Base-by-base conservation (phyloP, 1,140 invertebrate species). In the Centruroides vittatus region DNA sequence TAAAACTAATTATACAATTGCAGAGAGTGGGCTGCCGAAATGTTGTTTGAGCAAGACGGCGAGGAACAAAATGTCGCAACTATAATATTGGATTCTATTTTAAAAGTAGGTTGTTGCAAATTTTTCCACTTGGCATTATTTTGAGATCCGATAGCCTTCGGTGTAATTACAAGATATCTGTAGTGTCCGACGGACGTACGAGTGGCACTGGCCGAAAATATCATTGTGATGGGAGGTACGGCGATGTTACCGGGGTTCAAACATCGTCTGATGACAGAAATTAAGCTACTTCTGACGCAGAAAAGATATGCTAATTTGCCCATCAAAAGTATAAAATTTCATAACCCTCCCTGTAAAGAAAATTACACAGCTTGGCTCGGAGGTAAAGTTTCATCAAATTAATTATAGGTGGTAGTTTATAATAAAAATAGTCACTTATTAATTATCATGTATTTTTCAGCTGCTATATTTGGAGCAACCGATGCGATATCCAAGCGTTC, bases 311-410 rank as follows among this genome's bases (percentile, higher is more conserved):
- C 78, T 9, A 73, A 81, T 0, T 78, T 80, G 63, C 74, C 81
- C 65, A 70, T 88, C 12, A 75, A 80, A 62, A 77, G 73, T n/a
- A 86, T 90, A 67, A 84, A 84, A 71, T 86, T 92, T 69, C 88
- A 91, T 69, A 76, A 77, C 11, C 75, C 84, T 34, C 88, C 89
- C 6, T 82, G 82, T 50, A 86, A 88, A 70, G 82, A 86, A 57
- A 94, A 94, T 76, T 93, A 85, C 70, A 82, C 84, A 6, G 80
- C 83, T 36, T 93, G 90, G 90, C 73, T 92, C 10, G 89, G 89
- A 71, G 86, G 82, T 84, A 75, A 71, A 68, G 2, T 23, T 23
- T 23, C 23, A 23, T 23, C 23, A 23, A 23, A 23, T 23, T 23
- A 23, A 23, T 23, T 23, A 1, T 23, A 23, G 23, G 23, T 23